Evolutionary conservation across 1,140 invertebrate genomes (phyloP), one percentile per base, ranked within the genome.

Genomic region (Uloborus diversus): DNA sequence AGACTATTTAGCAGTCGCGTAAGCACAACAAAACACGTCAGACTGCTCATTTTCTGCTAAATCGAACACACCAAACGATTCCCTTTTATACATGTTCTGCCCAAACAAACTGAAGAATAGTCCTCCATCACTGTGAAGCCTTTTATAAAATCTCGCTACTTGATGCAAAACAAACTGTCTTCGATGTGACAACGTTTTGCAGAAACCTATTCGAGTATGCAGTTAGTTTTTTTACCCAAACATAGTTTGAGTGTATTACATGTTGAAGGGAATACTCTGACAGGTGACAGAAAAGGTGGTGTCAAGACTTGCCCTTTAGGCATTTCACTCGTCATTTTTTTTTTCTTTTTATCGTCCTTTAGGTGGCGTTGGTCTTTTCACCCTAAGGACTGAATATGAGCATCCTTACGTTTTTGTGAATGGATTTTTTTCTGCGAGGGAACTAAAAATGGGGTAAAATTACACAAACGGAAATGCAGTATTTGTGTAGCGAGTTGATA

Each of bases 251-350:
- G 17, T 42, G 37, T 42, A 17, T 42, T 42, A 42, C 37, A 42
- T 2, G 37, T 13, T 42, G 37, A 42, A n/a, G 32, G 27, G 51
- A 27, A 23, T 25, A n/a, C 35, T 56, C 57, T 35, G 49, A 56
- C 53, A 57, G 68, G 53, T 37, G 35, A 9, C 49, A 57, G 42
- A 35, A 70, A 70, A 70, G 68, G 68, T 70, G 53, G 33, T 70
- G 68, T 70, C 51, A 70, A 17, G 17, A 42, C 37, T 13, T 42
- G 9, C 37, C 37, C 37, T 42, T 42, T 42, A 42, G 9, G 17
- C 17, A 13, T 0, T 1, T 17, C 37, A 9, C 37, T 42, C 37
- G 9, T n/a, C n/a, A n/a, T n/a, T n/a, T n/a, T n/a, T n/a, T n/a
- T n/a, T n/a, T n/a, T n/a, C n/a, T n/a, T n/a, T n/a, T n/a, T n/a